Evolutionary conservation across 1,140 invertebrate species (phyloP), one percentile per base, ranked within the genome.

Genomic region (Drosophila sproati): DNA sequence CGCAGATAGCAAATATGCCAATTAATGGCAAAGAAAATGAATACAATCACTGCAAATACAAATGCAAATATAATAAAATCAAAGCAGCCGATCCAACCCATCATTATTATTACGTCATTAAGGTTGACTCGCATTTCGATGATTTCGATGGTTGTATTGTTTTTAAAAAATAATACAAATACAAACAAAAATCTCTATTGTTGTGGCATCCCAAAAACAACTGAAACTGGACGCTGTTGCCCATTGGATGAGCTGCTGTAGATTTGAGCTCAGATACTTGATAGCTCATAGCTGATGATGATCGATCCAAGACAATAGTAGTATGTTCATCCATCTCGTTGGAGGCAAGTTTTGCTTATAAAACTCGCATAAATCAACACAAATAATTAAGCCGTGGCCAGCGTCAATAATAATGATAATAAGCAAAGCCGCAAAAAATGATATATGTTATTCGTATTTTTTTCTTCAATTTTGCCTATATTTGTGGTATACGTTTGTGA

Each of bases 91-190:
- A 77, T 66, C 20, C 73, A 73, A 76, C 73, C 73, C 76, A 86
- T 86, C 86, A 86, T 78, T 86, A 81, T 78, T 86, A 81, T 86
- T 86, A 76, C 78, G 78, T 87, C 80, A 86, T 86, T 86, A 72
- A 73, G 75, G 78, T 86, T 79, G 78, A 52, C 31, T 77, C 66
- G 50, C 62, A 56, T 48, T 7, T n/a, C 8, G 39, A 51, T 20
- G 20, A 20, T 20, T 20, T 20, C 20, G 20, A 20, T 20, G 20
- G 1, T 20, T 20, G 20, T 20, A 20, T 20, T 20, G 20, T 20
- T 20, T 20, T 20, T 20, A 20, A 20, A 20, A 20, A 20, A 20
- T 20, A 20, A 20, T 20, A 20, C 20, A 20, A 20, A 20, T 20
- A 20, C 20, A 20, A 20, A 20, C 20, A 62, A 39, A 32, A 52